phyloP scores from a whole-genome alignment of 2,888 invertebrate genomes.

The Nymphalis polychloros region DNA sequence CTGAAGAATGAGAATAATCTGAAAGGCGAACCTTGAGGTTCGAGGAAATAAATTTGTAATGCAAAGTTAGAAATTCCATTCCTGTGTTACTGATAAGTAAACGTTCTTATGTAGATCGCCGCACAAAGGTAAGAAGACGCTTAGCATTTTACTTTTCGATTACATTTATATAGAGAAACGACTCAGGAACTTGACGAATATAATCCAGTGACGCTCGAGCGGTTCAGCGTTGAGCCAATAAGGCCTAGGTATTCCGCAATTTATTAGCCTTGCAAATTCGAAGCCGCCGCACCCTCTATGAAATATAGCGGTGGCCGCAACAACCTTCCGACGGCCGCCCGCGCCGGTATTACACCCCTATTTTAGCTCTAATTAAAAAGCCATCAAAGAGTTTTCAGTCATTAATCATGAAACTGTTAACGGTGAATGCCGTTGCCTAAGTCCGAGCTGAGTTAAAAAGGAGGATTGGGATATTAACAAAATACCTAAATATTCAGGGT shows the following conservation, averaged over 20 bases:
- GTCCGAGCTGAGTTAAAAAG: slow-evolving; percentile 66
- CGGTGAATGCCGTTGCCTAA: slow-evolving; percentile 75
- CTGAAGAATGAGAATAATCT: slow-evolving; percentile 76
- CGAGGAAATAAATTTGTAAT: slow-evolving; percentile 80
- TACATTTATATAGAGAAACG: slow-evolving; percentile 56
- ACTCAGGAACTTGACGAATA: slow-evolving; percentile 58
- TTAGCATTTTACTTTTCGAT: slow-evolving; percentile 67
- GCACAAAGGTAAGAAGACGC: slow-evolving; percentile 71
- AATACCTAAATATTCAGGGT: slow-evolving; percentile 76
- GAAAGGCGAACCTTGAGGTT: slow-evolving; percentile 64
- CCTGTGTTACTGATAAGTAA: slow-evolving; percentile 76
- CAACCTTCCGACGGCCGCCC: slow-evolving; percentile 62
- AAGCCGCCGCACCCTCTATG: slow-evolving; percentile 69
- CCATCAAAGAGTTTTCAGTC: slow-evolving; percentile 82
- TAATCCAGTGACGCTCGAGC: slow-evolving; percentile 67
- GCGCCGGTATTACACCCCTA: slow-evolving; percentile 76
- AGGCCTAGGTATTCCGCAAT: slow-evolving; percentile 79
- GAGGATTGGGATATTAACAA: slow-evolving; percentile 78
- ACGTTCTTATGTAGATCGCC: slow-evolving; percentile 60
- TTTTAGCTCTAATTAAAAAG: slow-evolving; percentile 83
- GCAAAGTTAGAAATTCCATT: slow-evolving; percentile 80
- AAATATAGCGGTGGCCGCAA: slow-evolving; percentile 76
- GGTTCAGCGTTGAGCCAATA: slow-evolving; percentile 77
- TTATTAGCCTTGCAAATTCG: slow-evolving; percentile 82
- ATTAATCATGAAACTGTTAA: slow-evolving; percentile 83